Conservation (phyloP, 2,113 vertebrate species). For the Corythornis cristatus region DNA sequence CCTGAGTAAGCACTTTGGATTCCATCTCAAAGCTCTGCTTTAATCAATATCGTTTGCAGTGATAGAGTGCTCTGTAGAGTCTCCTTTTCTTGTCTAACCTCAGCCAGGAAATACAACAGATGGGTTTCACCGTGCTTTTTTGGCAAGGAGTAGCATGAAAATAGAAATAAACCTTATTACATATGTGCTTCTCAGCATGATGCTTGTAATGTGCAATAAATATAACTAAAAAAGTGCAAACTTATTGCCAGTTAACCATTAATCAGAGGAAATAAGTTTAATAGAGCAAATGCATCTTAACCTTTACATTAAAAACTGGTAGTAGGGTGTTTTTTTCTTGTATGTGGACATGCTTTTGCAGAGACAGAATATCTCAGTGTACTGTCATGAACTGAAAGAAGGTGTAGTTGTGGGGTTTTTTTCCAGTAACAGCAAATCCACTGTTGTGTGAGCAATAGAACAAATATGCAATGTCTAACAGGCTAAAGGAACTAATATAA, state of each 20-base stretch:
- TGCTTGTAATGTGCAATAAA: constrained; percentile 52
- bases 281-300: constrained; percentile 28
- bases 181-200: constrained; percentile 38
- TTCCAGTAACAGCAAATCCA: background rate
- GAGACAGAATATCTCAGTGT: background rate
- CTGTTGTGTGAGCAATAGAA: background rate
- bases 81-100: constrained; percentile 48
- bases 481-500: background rate
- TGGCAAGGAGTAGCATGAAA: constrained; percentile 51
- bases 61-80: background rate
- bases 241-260: constrained; percentile 37
- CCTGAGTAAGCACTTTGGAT: constrained; percentile 30
- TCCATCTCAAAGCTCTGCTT: constrained; percentile 9
- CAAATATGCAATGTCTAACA: background rate
- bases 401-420: background rate
- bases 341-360: background rate
- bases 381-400: background rate
- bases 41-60: constrained; percentile 29
- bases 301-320: constrained; percentile 7
- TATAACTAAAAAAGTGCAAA: constrained; percentile 36
- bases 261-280: background rate
- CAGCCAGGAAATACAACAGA: constrained; percentile 54
- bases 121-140: constrained; percentile 43
- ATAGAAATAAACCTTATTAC: constrained; percentile 57
- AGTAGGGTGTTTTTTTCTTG: background rate